Evolutionary conservation across 2,888 invertebrate species (phyloP), one percentile per base, ranked within the genome.

Genomic region (Scaptodrosophila latifasciaeformis): DNA sequence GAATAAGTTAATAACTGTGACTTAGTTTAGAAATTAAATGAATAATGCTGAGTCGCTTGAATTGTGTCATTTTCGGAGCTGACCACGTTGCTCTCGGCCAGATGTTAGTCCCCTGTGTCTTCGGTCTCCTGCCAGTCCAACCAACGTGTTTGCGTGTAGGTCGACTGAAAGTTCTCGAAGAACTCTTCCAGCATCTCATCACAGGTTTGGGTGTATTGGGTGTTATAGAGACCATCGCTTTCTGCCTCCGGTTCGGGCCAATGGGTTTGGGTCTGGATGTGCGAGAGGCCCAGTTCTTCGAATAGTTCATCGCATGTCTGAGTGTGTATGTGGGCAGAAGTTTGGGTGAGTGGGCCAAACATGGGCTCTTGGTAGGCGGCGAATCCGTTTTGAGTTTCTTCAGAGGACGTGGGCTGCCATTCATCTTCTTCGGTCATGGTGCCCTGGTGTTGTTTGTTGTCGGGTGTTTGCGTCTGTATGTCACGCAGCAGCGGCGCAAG

Each of bases 231-330:
- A 70, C 66, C 0, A 70, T 67, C n/a, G n/a, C n/a, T n/a, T n/a
- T n/a, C n/a, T n/a, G n/a, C n/a, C n/a, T n/a, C n/a, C n/a, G n/a
- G n/a, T n/a, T n/a, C 66, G 12, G 88, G 85, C 88, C 89, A 89
- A 40, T 88, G 87, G 1, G 91, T 91, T 81, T 91, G 91, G 0
- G 91, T 91, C 75, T 91, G 90, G n/a, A n/a, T n/a, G n/a, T 91
- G 88, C 15, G 88, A 88, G 34, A 90, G 83, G n/a, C 87, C 89
- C n/a, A n/a, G n/a, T n/a, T n/a, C n/a, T n/a, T n/a, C n/a, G n/a
- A n/a, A n/a, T 34, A 89, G 86, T 45, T 90, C 89, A 48, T 89
- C 88, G 65, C 90, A 90, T 1, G 89, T 89, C 10, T 80, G 80
- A 1, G 89, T 89, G 56, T 85, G n/a, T n/a, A n/a, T n/a, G n/a